phyloP scores from a whole-genome alignment of 2,113 vertebrate genomes.

The Pleuronectes platessa region DNA sequence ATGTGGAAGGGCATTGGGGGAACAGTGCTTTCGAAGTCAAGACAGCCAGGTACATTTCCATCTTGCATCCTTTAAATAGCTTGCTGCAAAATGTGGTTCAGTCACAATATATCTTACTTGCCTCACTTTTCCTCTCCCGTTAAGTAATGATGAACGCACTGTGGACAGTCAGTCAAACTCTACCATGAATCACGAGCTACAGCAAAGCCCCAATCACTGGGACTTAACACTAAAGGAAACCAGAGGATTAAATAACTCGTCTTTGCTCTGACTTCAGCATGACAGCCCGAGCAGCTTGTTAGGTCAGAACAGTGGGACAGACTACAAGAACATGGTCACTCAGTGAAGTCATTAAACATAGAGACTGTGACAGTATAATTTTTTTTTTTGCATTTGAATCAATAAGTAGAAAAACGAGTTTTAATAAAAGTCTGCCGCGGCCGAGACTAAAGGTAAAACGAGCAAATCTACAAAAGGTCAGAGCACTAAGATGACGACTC shows the following conservation, averaged over 20 bases:
- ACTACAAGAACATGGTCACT: slow-evolving; percentile 27
- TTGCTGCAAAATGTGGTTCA: slow-evolving; percentile 8
- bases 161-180: slow-evolving; percentile 33
- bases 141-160: slow-evolving; percentile 53
- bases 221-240: not conserved
- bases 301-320: slow-evolving; percentile 20
- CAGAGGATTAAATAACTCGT: not conserved
- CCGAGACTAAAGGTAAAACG: slow-evolving; percentile 42
- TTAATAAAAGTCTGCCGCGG: slow-evolving; percentile 24
- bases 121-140: slow-evolving; percentile 23
- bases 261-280: not conserved
- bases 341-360: slow-evolving; percentile 31
- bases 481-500: slow-evolving; percentile 36
- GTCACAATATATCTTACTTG: slow-evolving; percentile 40
- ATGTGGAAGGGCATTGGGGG: too few species aligned
- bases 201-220: not conserved
- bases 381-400: slow-evolving; percentile 37
- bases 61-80: slow-evolving; percentile 1
- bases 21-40: too few species aligned
- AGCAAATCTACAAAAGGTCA: slow-evolving; percentile 58
- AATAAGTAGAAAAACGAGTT: slow-evolving; percentile 32
- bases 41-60: not conserved
- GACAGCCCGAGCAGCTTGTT: slow-evolving; percentile 27
- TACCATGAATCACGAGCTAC: slow-evolving; percentile 17
- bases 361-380: slow-evolving; percentile 25